Base-by-base conservation (phyloP, 2,888 invertebrate species). In the Periphyllus acericola region DNA sequence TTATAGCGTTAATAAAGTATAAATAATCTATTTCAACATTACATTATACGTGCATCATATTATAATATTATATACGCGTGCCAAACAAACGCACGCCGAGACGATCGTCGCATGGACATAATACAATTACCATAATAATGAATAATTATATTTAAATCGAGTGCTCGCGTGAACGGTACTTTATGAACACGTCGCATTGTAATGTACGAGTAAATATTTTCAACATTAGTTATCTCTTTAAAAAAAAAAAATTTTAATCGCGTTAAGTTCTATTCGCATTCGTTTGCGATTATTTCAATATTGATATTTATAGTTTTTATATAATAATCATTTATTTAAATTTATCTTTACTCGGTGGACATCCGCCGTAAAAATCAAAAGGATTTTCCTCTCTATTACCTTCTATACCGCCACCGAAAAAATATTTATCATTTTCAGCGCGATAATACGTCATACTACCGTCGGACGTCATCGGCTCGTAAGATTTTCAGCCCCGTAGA, bases 1-100 rank as follows among this genome's bases (percentile, higher is more conserved):
- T 68, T 52, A 87, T 74, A 87, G 74, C 74, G 29, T 80, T 74
- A 46, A n/a, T 80, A 86, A 80, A 86, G 74, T 76, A 11, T 29
- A 84, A 52, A 85, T 83, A 32, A 46, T 34, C 68, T 68, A 78
- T 85, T 85, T 85, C 68, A 78, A 68, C 46, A 21, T 68, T 46
- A 78, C 14, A 17, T 40, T 60, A 36, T 72, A 72, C 3, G 17
- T 29, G 14, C 14, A 11, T 14, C 11, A 2, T 9, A 9, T 46
- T 9, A 46, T 46, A 46, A 25, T 29, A 71, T 71, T 71, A 17
- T 71, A 4, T 66, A 80, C 14, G 21, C 14, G 29, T 60, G 11
- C 14, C 52, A 40, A 29, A 75, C 11, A 75, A 55, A 29, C 14
- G 29, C 34, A 40, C 40, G 25, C 55, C n/a, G n/a, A 66, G n/a